phyloP scores from a whole-genome alignment of 2,113 vertebrate genomes.

The Brachyhypopomus occidentalis region DNA sequence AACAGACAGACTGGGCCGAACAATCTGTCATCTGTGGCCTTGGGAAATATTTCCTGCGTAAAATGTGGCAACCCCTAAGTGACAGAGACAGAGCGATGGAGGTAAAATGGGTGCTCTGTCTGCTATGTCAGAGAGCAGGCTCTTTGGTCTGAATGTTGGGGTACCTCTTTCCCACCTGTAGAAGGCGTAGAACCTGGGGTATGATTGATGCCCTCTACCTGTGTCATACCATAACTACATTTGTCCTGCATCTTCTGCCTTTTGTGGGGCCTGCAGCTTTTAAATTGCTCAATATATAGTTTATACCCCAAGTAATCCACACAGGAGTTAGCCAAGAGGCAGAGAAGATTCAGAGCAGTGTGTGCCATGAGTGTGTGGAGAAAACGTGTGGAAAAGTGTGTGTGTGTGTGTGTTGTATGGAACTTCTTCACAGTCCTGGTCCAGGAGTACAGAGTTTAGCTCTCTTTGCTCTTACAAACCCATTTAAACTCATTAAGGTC shows the following conservation, averaged over 20 bases:
- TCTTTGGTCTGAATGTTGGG: too few species aligned
- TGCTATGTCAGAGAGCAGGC: too few species aligned
- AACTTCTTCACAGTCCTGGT: background rate
- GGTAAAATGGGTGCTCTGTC: too few species aligned
- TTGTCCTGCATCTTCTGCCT: background rate
- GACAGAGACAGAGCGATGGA: too few species aligned
- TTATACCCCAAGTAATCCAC: slow-evolving; percentile 31
- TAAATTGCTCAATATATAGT: slow-evolving; percentile 39
- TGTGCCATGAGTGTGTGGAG: background rate
- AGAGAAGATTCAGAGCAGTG: slow-evolving; percentile 14
- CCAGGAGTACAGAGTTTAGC: too few species aligned
- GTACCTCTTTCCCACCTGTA: too few species aligned
- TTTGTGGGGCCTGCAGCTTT: background rate
- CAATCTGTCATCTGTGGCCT: background rate
- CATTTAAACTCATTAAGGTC: background rate
- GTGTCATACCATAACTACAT: background rate
- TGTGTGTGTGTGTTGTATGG: slow-evolving; percentile 23
- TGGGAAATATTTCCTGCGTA: background rate
- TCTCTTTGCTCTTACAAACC: background rate
- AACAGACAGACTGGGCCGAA: background rate
- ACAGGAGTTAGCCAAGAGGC: background rate
- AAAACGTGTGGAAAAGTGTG: background rate
- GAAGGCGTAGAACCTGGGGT: too few species aligned
- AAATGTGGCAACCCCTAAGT: background rate
- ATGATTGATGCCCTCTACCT: too few species aligned